A percentile compares a stretch with the other conserved stretches of the same genome.
phyloP scores from a whole-genome alignment of 2,888 invertebrate species.

The Xiphydria camelus region DNA sequence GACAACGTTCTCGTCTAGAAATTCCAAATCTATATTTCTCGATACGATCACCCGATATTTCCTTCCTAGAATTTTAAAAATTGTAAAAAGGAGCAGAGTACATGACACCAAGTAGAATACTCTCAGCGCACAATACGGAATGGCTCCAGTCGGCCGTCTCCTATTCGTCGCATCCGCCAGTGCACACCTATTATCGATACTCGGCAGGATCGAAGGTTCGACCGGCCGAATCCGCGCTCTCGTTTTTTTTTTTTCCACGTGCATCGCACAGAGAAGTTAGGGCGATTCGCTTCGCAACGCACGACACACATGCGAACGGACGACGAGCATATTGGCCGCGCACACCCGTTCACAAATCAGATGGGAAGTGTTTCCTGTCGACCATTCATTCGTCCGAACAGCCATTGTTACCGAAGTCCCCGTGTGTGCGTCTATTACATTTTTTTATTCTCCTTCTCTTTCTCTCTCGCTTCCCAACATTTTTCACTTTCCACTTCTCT shows the following conservation, averaged over 20 bases:
- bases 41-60: too few relatives aligned
- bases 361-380: constrained; percentile 46
- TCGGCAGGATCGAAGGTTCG: too few relatives aligned
- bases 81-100: too few relatives aligned
- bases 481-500: too few relatives aligned
- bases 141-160: constrained; percentile 17
- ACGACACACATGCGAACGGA: constrained; percentile 26
- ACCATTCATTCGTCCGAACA: constrained; percentile 40
- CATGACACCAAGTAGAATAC: too few relatives aligned
- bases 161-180: constrained; percentile 15
- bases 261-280: constrained; percentile 7
- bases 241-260: constrained; percentile 1
- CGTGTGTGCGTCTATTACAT: constrained; percentile 10
- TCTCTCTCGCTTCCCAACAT: constrained; percentile 1
- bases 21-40: too few relatives aligned
- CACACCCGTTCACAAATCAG: constrained; percentile 41
- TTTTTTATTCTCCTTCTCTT: constrained; percentile 11
- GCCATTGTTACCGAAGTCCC: constrained; percentile 33
- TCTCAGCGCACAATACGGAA: too few relatives aligned
- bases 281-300: constrained; percentile 37
- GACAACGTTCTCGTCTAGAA: too few relatives aligned
- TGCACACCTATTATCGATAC: too few relatives aligned
- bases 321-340: constrained; percentile 11
- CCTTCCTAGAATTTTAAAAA: too few relatives aligned
- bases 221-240: too few relatives aligned